Evolutionary conservation across 2,888 invertebrate genomes (phyloP), one percentile per base, ranked within the genome.

Genomic region (Leptinotarsa tumamoca): DNA sequence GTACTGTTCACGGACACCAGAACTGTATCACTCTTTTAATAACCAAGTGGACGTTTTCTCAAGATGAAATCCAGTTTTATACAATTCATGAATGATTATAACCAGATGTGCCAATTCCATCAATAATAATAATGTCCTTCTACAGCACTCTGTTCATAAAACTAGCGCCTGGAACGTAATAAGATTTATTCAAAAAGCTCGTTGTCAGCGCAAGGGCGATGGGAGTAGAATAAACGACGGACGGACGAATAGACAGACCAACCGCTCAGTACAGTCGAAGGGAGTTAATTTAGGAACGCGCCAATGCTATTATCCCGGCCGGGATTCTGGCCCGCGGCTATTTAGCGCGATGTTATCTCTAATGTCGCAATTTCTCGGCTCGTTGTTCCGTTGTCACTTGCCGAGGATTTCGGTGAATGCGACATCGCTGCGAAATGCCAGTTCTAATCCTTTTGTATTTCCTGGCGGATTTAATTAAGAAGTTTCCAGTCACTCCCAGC

Each of bases 301-400:
- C 85, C 78, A 85, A 87, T 85, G 86, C 86, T 85, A 87, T 88
- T 87, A 87, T 87, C 87, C 86, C 84, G 82, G 76, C 80, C 82
- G 84, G 86, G 86, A 86, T 87, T 86, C 84, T 85, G 84, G 85
- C 88, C 87, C 83, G 85, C 85, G 88, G 88, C 87, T 84, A 87
- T 88, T 88, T 87, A 87, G 85, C 87, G 84, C 86, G 87, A 87
- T 88, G 88, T 88, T 88, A 88, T 88, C 88, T 87, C 87, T 87
- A 86, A 86, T 87, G 88, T 87, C 85, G 87, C 87, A 87, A 87
- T 88, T 88, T 88, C 88, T 87, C 88, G 88, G 87, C 87, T 88
- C 88, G 87, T 87, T 87, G 87, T 87, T 82, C 79, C 81, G 83
- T 84, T 86, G 86, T 86, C 86, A 84, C 84, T 84, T 81, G 80